A percentile compares a stretch with the other conserved stretches of the same genome.
Evolutionary conservation across 2,888 invertebrate species (phyloP).

Genomic region (Agrenia bidenticulata): DNA sequence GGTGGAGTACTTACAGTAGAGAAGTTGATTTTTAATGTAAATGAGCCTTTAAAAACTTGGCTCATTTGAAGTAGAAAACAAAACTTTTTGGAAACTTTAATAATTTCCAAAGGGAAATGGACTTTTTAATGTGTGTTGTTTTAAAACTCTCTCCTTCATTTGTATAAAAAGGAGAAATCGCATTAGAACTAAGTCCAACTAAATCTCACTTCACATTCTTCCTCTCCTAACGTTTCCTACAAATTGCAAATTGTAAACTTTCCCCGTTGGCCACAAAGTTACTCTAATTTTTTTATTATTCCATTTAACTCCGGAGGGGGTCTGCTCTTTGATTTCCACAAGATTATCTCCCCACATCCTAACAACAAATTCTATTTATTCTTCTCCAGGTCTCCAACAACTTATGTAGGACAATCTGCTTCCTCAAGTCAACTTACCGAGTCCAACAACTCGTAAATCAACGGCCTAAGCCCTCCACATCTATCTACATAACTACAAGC

Average conservation of each 20-base stretch:
- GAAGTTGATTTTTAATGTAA: slow-evolving; percentile 12
- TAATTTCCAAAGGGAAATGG: slow-evolving; percentile 11
- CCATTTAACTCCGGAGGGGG: slow-evolving; percentile 5
- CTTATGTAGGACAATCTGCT: not conserved
- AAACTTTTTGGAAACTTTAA: slow-evolving; percentile 12
- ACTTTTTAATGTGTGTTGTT: slow-evolving; percentile 12
- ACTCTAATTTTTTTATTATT: slow-evolving; percentile 10
- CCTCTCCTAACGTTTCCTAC: not conserved
- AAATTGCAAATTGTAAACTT: slow-evolving; percentile 12
- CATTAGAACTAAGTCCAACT: slow-evolving; percentile 10
- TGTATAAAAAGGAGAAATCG: slow-evolving; percentile 9
- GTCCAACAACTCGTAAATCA: no score
- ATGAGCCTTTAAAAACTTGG: slow-evolving; percentile 10
- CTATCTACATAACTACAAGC: no score
- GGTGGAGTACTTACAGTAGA: not conserved
- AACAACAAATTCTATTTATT: not conserved
- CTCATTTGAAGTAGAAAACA: slow-evolving; percentile 12
- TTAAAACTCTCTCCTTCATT: slow-evolving; percentile 6
- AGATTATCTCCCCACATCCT: slow-evolving; percentile 5
- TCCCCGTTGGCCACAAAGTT: slow-evolving; percentile 4
- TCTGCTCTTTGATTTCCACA: not conserved
- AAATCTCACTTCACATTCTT: slow-evolving; percentile 12
- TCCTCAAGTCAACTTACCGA: no score
- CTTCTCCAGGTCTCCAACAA: not conserved
- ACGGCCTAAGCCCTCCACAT: no score